These are phyloP conservation scores for Pluvialis apricaria DNA, from an alignment of 2,113 vertebrate genomes.

Conservation along the genomic window DNA sequence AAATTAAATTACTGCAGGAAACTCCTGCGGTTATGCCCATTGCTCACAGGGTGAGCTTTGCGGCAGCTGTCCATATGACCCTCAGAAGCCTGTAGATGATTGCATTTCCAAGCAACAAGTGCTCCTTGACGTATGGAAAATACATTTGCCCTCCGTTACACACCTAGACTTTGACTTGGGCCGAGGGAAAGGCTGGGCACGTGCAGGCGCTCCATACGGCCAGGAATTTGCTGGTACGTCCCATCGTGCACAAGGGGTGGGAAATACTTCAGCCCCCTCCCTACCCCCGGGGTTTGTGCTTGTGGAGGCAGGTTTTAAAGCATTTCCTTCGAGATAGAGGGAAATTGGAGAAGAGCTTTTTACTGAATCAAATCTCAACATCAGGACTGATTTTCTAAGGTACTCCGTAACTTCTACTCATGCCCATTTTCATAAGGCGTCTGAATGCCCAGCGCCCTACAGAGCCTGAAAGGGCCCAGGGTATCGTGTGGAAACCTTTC, in stretches of 20 bases:
- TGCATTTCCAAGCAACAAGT: not conserved
- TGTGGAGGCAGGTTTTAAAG: not conserved
- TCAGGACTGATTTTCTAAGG: not conserved
- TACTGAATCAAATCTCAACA: not conserved
- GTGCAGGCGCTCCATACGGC: rapidly evolving
- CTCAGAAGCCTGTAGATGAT: not conserved
- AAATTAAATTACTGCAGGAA: not conserved
- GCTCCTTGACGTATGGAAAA: not conserved
- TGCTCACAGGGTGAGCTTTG: not conserved
- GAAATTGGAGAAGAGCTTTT: not conserved
- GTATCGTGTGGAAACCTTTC: not conserved
- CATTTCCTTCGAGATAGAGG: not conserved
- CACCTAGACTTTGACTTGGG: not conserved
- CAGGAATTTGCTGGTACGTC: not conserved
- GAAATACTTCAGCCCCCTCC: not conserved
- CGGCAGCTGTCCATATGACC: not conserved
- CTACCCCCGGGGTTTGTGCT: not conserved
- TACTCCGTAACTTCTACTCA: not conserved
- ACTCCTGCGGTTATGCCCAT: not conserved
- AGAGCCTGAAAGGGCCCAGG: rapidly evolving
- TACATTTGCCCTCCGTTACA: not conserved
- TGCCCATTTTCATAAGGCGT: not conserved
- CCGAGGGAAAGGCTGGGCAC: not conserved
- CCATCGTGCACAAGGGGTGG: rapidly evolving
- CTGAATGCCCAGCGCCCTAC: not conserved